Conservation (phyloP, 2,888 invertebrate species). For the Zhuqinia jingwanae region DNA sequence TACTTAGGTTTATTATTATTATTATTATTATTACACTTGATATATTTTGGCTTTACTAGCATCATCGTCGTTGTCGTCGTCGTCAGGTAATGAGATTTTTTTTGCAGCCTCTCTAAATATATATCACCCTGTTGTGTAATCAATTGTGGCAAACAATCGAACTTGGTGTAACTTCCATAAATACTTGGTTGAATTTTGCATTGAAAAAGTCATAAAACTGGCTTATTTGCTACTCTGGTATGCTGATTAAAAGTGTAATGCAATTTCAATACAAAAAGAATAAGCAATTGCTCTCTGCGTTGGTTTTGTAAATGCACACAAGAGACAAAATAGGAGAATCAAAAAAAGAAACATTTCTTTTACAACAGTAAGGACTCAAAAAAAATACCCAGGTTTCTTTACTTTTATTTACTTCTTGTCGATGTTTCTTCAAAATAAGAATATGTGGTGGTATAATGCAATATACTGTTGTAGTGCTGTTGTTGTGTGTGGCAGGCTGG, state of each 20-base stretch:
- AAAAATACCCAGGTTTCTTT: too few species aligned
- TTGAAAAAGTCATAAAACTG: slow-evolving; percentile 16
- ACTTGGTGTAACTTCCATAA: not conserved
- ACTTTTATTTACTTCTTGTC: too few species aligned
- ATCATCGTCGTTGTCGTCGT: not conserved
- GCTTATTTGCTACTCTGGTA: not conserved
- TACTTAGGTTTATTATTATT: too few species aligned
- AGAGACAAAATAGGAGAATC: too few species aligned
- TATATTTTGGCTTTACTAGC: not conserved
- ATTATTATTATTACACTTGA: too few species aligned
- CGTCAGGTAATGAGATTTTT: slow-evolving; percentile 38
- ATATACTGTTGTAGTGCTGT: not conserved
- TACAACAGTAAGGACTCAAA: too few species aligned
- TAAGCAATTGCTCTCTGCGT: too few species aligned
- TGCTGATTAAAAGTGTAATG: slow-evolving; percentile 44
- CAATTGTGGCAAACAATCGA: slow-evolving; percentile 16
- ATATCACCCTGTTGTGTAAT: too few species aligned
- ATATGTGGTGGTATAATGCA: not conserved
- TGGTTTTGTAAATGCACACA: too few species aligned
- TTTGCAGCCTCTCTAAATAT: not conserved
- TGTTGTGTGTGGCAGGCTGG: not conserved
- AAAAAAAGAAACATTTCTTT: too few species aligned
- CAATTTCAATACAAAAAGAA: too few species aligned
- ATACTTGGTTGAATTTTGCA: not conserved
- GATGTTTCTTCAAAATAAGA: not conserved